Base-by-base conservation (phyloP, 1,140 invertebrate genomes). In the Pristionchus pacificus region DNA sequence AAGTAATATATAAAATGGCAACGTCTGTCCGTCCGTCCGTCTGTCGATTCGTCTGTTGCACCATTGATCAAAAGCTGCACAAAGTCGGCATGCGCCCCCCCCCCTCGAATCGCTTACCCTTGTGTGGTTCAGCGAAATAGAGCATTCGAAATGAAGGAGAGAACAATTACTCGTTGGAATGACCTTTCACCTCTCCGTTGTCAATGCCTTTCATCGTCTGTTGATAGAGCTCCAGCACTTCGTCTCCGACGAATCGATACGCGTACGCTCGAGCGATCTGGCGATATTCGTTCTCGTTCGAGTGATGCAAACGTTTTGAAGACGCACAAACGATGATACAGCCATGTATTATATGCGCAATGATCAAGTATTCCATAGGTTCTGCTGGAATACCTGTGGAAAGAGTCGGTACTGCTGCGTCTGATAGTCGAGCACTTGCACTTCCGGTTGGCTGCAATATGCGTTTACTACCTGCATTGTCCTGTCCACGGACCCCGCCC, bases 321-420 rank as follows among this genome's bases (percentile, higher is more conserved):
- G n/a, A n/a, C n/a, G n/a, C n/a, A n/a, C n/a, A n/a, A n/a, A n/a
- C n/a, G n/a, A n/a, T n/a, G n/a, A n/a, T n/a, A n/a, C n/a, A n/a
- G n/a, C n/a, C n/a, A n/a, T n/a, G n/a, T n/a, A 93, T 85, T 87
- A 89, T 89, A 58, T 87, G 87, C 0, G 91, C 90, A 58, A 89
- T 87, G 71, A 91, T 88, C 58, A 87, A 87, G 74, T 92, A 90
- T 0, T 91, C 91, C 81, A 93, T 90, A 65, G 88, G 88, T 1
- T 90, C 87, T 3, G 92, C 90, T n/a, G n/a, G n/a, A n/a, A n/a
- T 30, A 95, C 88, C 72, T 89, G 86, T 0, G 92, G 91, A 71
- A 95, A 90, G 2, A 96, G 76, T 85, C 94, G 94, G 77, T 92
- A 89, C 83, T 95, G 93, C 83, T 96, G 93, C 0, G 93, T 94